phyloP scores from a whole-genome alignment of 1,140 invertebrate genomes.

The Eumeta japonica region DNA sequence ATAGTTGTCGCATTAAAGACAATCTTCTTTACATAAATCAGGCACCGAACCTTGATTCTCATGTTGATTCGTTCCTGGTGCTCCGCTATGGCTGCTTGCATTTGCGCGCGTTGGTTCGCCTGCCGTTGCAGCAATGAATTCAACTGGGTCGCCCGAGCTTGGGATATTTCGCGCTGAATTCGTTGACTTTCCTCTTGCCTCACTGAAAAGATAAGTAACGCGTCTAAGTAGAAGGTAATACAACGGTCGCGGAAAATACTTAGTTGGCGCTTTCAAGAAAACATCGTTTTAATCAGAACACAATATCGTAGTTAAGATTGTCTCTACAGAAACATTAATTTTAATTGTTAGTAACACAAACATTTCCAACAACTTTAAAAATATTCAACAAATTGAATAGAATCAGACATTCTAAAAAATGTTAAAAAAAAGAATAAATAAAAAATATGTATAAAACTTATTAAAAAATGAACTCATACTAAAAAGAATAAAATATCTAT shows the following conservation, averaged over 20 bases:
- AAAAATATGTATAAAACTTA: too few species aligned
- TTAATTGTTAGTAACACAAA: too few species aligned
- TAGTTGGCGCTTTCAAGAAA: too few species aligned
- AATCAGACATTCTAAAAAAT: too few species aligned
- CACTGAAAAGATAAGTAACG: slow-evolving; percentile 19
- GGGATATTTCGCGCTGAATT: slow-evolving; percentile 39
- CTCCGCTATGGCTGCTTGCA: slow-evolving; percentile 46
- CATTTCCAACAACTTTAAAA: too few species aligned
- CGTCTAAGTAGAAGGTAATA: neutral
- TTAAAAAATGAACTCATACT: too few species aligned
- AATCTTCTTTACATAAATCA: slow-evolving; percentile 6
- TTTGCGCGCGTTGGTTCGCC: slow-evolving; percentile 36
- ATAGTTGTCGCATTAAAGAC: neutral
- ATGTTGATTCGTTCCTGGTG: slow-evolving; percentile 51
- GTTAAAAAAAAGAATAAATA: too few species aligned
- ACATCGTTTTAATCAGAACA: too few species aligned
- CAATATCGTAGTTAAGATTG: too few species aligned
- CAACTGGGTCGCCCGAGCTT: slow-evolving; percentile 39
- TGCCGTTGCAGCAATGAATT: slow-evolving; percentile 41
- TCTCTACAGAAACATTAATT: too few species aligned
- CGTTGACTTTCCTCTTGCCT: slow-evolving; percentile 46
- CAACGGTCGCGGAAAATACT: neutral
- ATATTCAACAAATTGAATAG: too few species aligned
- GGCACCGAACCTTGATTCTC: slow-evolving; percentile 38
- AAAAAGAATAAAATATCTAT: too few species aligned